Conservation (phyloP, 2,797 vertebrate genomes). For the Lateolabrax maculatus region DNA sequence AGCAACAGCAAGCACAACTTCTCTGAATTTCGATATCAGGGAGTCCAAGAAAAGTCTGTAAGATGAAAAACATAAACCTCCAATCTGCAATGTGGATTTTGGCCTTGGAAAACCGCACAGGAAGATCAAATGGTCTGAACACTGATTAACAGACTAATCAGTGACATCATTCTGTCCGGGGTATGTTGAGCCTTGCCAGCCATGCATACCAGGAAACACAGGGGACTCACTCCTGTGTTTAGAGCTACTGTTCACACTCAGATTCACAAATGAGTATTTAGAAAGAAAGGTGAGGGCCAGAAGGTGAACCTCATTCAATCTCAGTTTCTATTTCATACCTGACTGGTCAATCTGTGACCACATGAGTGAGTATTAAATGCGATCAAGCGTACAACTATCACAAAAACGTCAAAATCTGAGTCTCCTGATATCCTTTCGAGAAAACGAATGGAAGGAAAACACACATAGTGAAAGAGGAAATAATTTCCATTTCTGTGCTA, state of each 20-base stretch:
- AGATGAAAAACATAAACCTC: slow-evolving; percentile 17
- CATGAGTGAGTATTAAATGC: not conserved
- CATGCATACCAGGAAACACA: slow-evolving; percentile 40
- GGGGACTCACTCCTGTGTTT: slow-evolving; percentile 24
- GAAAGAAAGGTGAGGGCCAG: not conserved
- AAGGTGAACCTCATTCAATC: not conserved
- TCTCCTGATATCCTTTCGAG: slow-evolving; percentile 17
- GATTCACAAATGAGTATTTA: not conserved
- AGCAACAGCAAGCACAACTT: not conserved
- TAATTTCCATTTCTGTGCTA: slow-evolving; percentile 32
- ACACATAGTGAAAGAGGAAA: slow-evolving; percentile 38
- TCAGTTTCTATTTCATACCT: not conserved
- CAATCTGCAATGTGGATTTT: slow-evolving; percentile 4
- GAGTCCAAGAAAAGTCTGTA: not conserved
- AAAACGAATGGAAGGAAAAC: slow-evolving; percentile 29
- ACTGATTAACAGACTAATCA: slow-evolving; percentile 61
- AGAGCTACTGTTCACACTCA: slow-evolving; percentile 11
- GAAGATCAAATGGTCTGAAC: slow-evolving; percentile 38
- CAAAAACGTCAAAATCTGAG: not conserved
- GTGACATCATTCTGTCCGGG: slow-evolving; percentile 56
- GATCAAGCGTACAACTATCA: not conserved
- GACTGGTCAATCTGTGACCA: not conserved
- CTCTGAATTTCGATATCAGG: not conserved
- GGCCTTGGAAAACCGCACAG: slow-evolving; percentile 29
- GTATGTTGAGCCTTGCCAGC: slow-evolving; percentile 18